Evolutionary conservation across 2,888 invertebrate genomes (phyloP).

Genomic region (Lacanobia wlatinum): DNA sequence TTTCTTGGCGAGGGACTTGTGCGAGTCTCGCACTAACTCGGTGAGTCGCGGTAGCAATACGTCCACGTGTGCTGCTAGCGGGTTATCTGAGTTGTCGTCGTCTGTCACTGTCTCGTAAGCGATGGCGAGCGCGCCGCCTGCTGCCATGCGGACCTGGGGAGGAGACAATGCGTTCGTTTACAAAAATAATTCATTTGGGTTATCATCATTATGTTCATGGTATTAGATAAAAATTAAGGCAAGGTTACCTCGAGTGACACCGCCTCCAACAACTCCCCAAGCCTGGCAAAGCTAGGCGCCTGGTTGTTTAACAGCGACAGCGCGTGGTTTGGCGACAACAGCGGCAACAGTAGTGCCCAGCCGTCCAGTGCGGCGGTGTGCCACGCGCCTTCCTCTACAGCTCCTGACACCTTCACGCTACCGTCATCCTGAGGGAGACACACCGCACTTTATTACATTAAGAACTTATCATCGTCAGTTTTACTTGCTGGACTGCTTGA

Average conservation of each 20-base stretch:
- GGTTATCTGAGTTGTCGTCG: constrained; percentile 74
- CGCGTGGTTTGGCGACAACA: constrained; percentile 93
- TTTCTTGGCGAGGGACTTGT: constrained; percentile 97
- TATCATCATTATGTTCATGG: no score
- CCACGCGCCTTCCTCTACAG: constrained; percentile 92
- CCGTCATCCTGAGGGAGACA: constrained; percentile 71
- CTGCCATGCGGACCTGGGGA: constrained; percentile 92
- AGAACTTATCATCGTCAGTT: background rate
- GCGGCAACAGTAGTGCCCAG: constrained; percentile 97
- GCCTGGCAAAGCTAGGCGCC: constrained; percentile 76
- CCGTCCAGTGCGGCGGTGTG: constrained; percentile 96
- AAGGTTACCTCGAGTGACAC: constrained; percentile 70
- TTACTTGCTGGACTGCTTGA: background rate
- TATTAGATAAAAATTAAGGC: no score
- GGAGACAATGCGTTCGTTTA: background rate
- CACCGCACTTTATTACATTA: background rate
- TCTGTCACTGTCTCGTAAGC: constrained; percentile 87
- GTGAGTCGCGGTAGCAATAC: constrained; percentile 93
- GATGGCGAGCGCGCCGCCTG: constrained; percentile 89
- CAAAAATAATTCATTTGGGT: no score
- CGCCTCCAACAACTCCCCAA: constrained; percentile 92
- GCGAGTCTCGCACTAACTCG: constrained; percentile 92
- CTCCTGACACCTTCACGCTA: constrained; percentile 78
- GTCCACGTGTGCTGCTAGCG: background rate
- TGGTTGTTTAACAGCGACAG: constrained; percentile 86